These are phyloP conservation scores for Pheosia tremula DNA, from an alignment of 2,888 invertebrate species.

Conservation along the genomic window DNA sequence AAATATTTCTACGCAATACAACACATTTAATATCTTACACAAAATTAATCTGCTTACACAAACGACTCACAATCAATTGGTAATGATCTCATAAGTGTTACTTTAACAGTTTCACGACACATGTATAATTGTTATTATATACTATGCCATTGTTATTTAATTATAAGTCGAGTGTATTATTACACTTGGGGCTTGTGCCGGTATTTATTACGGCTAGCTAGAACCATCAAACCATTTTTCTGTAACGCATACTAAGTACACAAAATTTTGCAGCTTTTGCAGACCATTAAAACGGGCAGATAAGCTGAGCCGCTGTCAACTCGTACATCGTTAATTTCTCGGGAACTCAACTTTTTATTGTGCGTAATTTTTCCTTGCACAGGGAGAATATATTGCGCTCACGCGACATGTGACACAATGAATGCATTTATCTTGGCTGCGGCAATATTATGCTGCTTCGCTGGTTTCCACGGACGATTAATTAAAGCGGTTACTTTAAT, in stretches of 20 bases:
- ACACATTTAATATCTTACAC: too few relatives aligned
- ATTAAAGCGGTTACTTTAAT: slow-evolving; percentile 19
- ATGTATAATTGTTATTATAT: too few relatives aligned
- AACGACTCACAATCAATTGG: too few relatives aligned
- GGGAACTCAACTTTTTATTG: slow-evolving; percentile 75
- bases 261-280: slow-evolving; percentile 49
- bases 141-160: too few relatives aligned
- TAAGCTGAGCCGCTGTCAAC: slow-evolving; percentile 75
- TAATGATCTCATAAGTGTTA: too few relatives aligned
- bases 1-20: too few relatives aligned
- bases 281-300: slow-evolving; percentile 69
- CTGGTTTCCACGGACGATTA: slow-evolving; percentile 35
- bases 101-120: too few relatives aligned
- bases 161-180: too few relatives aligned
- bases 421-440: slow-evolving; percentile 61
- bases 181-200: too few relatives aligned
- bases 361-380: slow-evolving; percentile 62
- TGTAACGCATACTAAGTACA: slow-evolving; percentile 24
- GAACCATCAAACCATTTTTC: not conserved
- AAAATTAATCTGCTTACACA: too few relatives aligned
- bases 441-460: slow-evolving; percentile 43
- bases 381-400: slow-evolving; percentile 54
- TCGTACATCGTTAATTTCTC: slow-evolving; percentile 79
- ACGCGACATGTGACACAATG: slow-evolving; percentile 61
- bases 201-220: not conserved